Conservation (phyloP, 1,140 invertebrate genomes). For the Tetramorium parvispinum region DNA sequence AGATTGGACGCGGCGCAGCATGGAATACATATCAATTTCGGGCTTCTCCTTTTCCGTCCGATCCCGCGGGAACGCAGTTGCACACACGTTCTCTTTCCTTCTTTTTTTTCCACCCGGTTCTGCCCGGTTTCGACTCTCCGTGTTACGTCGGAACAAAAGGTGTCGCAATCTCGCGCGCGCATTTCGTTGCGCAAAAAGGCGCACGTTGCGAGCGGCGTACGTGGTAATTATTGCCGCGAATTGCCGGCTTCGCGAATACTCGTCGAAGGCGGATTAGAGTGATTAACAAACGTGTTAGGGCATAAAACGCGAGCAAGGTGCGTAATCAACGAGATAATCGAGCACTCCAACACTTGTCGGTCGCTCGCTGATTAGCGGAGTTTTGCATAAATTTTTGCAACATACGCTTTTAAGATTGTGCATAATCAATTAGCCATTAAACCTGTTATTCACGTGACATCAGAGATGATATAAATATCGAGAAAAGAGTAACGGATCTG, state of each 20-base stretch:
- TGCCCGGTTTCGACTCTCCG: background rate
- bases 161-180: slow-evolving; percentile 8
- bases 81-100: slow-evolving; percentile 75
- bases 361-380: slow-evolving; percentile 1
- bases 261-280: slow-evolving; percentile 37
- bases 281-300: slow-evolving; percentile 41
- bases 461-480: background rate
- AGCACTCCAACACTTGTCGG: background rate
- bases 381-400: slow-evolving; percentile 15
- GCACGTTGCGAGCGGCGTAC: background rate
- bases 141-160: background rate
- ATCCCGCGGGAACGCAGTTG: slow-evolving; percentile 81
- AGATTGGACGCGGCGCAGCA: slow-evolving; percentile 83
- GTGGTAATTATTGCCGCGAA: slow-evolving; percentile 24
- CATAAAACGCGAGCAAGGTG: background rate
- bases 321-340: slow-evolving; percentile 42
- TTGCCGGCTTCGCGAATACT: background rate
- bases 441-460: background rate
- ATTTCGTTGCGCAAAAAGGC: background rate
- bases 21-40: slow-evolving; percentile 86
- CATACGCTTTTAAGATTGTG: background rate
- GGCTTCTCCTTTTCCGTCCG: slow-evolving; percentile 65
- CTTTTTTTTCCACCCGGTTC: background rate
- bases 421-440: background rate
- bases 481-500: background rate